Conservation (phyloP, 2,113 vertebrate species). For the Pionites leucogaster region DNA sequence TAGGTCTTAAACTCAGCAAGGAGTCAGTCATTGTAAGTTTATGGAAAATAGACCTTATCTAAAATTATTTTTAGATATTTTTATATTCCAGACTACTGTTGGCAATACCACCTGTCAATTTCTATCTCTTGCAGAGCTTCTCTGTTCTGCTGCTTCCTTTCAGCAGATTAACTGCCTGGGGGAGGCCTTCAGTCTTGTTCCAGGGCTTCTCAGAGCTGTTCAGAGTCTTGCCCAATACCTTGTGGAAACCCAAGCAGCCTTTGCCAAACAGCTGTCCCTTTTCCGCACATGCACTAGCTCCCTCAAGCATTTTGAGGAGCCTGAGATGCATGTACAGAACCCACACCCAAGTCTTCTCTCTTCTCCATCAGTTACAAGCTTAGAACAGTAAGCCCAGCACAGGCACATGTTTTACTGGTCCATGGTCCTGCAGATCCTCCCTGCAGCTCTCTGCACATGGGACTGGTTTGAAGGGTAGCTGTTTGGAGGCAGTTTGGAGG, state of each 20-base stretch:
- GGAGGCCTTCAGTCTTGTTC: not conserved
- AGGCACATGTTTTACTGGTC: too few species aligned
- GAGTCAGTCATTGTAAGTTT: not conserved
- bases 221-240: not conserved
- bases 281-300: rapidly evolving
- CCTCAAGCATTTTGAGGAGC: not conserved
- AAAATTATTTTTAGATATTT: not conserved
- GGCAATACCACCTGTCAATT: not conserved
- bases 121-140: not conserved
- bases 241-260: not conserved
- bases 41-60: not conserved
- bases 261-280: not conserved
- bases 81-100: not conserved
- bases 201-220: not conserved
- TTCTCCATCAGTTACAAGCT: not conserved
- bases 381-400: too few species aligned
- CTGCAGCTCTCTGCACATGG: not conserved
- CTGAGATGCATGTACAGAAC: not conserved
- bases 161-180: rapidly evolving
- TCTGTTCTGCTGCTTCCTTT: not conserved
- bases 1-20: not conserved
- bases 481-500: not conserved
- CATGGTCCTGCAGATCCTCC: not conserved
- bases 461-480: not conserved
- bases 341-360: rapidly evolving